Conservation (phyloP, 2,113 vertebrate genomes). For the Tylochromis polylepis region DNA sequence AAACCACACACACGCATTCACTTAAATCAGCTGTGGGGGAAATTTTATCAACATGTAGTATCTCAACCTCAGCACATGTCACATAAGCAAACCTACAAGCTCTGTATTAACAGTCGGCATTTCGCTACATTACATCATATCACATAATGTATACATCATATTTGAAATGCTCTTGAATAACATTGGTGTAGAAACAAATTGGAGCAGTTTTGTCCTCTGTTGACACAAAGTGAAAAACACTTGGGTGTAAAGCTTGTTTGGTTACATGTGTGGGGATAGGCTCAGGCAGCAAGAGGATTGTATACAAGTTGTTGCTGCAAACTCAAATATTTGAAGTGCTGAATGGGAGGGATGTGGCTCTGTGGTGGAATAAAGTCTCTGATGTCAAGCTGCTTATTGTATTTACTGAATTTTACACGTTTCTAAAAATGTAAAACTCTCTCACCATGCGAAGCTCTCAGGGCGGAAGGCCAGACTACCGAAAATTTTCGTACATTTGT, state of each 20-base stretch:
- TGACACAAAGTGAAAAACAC: not conserved
- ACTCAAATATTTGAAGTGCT: not conserved
- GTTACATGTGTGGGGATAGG: not conserved
- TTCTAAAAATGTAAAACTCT: not conserved
- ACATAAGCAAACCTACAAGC: not conserved
- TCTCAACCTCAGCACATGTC: not conserved
- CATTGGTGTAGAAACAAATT: not conserved
- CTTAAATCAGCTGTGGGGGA: not conserved
- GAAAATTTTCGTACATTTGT: slow-evolving; percentile 87
- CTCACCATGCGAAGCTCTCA: slow-evolving; percentile 84
- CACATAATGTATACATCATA: too few relatives aligned
- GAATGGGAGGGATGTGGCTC: not conserved
- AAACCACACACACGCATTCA: not conserved
- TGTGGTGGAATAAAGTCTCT: not conserved
- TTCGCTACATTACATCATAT: not conserved
- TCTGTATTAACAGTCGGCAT: not conserved
- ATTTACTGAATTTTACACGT: not conserved
- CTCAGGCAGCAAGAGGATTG: not conserved
- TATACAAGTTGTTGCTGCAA: not conserved
- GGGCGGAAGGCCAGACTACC: slow-evolving; percentile 88
- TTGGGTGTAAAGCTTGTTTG: not conserved
- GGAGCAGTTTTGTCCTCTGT: not conserved
- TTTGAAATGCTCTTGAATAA: not conserved
- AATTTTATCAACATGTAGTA: not conserved
- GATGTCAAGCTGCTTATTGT: not conserved